Base-by-base conservation (phyloP, 2,113 vertebrate genomes). In the Donacobius atricapilla region DNA sequence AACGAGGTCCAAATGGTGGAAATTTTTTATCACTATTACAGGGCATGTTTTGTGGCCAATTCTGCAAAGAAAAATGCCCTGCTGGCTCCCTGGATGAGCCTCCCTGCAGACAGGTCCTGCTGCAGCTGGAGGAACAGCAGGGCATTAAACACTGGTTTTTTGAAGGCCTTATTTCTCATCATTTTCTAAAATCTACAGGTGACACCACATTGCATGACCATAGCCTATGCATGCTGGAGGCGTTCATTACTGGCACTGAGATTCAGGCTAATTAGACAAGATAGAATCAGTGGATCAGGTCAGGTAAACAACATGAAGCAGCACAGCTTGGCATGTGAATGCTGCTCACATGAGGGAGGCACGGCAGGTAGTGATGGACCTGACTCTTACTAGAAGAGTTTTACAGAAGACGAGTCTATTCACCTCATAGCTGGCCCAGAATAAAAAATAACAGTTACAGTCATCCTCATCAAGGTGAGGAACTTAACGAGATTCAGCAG, bases 321-420 rank as follows among this genome's bases (percentile, higher is more conserved):
- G 92, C 60, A 42, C 94, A 87, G 85, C 96, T 60, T 89, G 96
- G 96, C 98, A 98, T 40, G 97, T 93, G 97, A 97, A 96, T 37
- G 96, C 94, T 37, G 87, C 75, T 96, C 98, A 98, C 97, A 78
- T 97, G 98, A 48, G 35, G 53, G 69, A 63, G 50, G 44, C 69
- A 73, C 1, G 1, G 31, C 6, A 28, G 40, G 21, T 9, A 27
- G 35, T 4, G 21, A 83, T 0, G 20, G 40, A 66, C 35, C 40
- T 18, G 11, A 37, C 8, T 70, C 50, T 24, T 11, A 42, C 9
- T 1, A 22, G 53, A 11, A 8, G 40, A 24, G 37, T 33, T 80
- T 17, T 57, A 33, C 0, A 65, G 28, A 24, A 54, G 51, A 6
- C 12, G n/a, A 35, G 25, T 13, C 23, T 7, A 31, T 44, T 75